Conservation (phyloP, 1,140 invertebrate genomes). For the Dendrolimus kikuchii region DNA sequence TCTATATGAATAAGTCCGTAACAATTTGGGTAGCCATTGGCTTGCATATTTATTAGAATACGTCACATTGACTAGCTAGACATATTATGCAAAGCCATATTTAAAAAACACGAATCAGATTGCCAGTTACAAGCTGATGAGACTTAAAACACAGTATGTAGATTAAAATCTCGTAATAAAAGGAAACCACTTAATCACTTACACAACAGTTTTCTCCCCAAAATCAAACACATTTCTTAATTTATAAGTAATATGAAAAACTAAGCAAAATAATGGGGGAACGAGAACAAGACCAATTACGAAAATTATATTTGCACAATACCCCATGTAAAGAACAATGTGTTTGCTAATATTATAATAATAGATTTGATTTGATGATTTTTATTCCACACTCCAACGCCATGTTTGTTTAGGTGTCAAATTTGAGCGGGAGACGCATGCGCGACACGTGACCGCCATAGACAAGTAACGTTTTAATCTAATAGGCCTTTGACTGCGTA, state of each 20-base stretch:
- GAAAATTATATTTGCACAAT: conserved; percentile 57
- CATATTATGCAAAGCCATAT: no score
- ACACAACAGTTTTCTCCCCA: conserved; percentile 3
- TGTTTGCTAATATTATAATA: conserved; percentile 40
- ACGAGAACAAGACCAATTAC: conserved; percentile 47
- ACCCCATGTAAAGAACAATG: conserved; percentile 45
- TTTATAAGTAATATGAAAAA: conserved; percentile 15
- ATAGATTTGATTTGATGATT: conserved; percentile 53
- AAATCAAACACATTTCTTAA: conserved; percentile 14
- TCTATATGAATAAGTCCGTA: no score
- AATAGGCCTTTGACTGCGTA: conserved; percentile 32
- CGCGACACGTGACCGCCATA: conserved; percentile 33
- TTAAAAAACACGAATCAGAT: no score
- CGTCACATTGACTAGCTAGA: no score
- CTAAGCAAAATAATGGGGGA: conserved; percentile 32
- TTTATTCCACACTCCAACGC: conserved; percentile 40
- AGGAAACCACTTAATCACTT: conserved; percentile 1
- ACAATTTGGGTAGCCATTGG: no score
- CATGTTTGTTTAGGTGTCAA: conserved; percentile 65
- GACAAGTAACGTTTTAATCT: conserved; percentile 45
- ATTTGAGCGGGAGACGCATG: conserved; percentile 33
- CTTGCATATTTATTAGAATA: no score
- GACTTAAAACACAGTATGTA: no score
- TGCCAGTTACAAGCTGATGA: no score
- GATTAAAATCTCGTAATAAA: conserved; percentile 1